Percentiles rank a stretch among this genome's conserved stretches.
Evolutionary conservation across 35 echinoderm and acorn worm species (phyloP).

Genomic region (Apostichopus japonicus): DNA sequence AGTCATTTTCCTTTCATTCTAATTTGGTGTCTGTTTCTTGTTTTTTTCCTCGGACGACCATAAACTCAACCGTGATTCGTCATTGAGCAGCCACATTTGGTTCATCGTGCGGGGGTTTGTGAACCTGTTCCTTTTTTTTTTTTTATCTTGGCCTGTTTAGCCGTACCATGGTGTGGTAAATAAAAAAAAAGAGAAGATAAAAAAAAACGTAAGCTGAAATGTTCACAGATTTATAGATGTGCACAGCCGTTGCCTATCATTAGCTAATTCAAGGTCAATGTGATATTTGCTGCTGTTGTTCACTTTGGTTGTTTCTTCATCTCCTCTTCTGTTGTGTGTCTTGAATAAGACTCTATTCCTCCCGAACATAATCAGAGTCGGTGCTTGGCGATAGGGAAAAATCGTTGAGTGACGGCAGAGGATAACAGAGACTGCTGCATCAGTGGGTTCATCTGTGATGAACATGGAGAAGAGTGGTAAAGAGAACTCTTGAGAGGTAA

Average conservation of each 20-base stretch:
- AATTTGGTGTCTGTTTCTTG: not conserved
- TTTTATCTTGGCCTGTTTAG: too few relatives aligned
- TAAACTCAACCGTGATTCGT: not conserved
- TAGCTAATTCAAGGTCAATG: slow-evolving; percentile 48
- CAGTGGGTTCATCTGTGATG: not conserved
- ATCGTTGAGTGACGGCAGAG: not conserved
- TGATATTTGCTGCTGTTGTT: slow-evolving; percentile 13
- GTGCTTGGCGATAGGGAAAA: not conserved
- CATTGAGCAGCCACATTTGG: not conserved
- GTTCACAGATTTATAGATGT: not conserved
- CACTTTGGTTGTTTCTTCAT: not conserved
- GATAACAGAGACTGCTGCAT: not conserved
- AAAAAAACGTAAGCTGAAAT: not conserved
- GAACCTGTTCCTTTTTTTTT: not conserved
- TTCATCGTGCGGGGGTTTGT: not conserved
- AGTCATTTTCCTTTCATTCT: not conserved
- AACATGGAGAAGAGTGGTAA: too few relatives aligned
- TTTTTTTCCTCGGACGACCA: not conserved
- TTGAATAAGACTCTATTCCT: not conserved
- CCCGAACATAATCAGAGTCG: not conserved
- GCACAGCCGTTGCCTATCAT: slow-evolving; percentile 18
- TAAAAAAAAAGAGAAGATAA: not conserved
- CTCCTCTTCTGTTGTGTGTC: not conserved
- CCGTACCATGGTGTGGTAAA: too few relatives aligned
- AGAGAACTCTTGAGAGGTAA: too few relatives aligned